phyloP scores from a whole-genome alignment of 2,113 vertebrate genomes.

The Eulemur rufifrons region DNA sequence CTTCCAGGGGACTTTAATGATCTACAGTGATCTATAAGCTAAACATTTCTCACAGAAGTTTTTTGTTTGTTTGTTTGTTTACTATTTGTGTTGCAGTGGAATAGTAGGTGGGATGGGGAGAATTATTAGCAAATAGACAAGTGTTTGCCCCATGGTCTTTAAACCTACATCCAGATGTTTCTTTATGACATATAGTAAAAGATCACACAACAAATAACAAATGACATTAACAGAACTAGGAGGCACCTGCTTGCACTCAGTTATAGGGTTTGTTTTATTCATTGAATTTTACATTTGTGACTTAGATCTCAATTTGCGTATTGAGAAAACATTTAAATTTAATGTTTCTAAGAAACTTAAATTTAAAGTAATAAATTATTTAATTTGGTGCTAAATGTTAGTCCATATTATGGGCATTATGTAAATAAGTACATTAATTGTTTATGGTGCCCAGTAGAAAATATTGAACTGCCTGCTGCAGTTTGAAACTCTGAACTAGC shows the following conservation, averaged over 20 bases:
- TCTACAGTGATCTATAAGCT: too few species aligned
- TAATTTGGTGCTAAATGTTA: not conserved
- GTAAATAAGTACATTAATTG: not conserved
- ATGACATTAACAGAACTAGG: not conserved
- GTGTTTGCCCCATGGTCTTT: not conserved
- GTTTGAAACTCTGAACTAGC: not conserved
- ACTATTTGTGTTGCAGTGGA: not conserved
- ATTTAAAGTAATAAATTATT: not conserved
- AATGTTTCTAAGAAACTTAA: slow-evolving; percentile 4
- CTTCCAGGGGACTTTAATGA: fast-evolving
- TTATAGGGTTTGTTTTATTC: not conserved
- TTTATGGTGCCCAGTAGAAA: not conserved
- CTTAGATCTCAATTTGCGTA: not conserved
- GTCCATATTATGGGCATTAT: not conserved
- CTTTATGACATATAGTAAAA: not conserved
- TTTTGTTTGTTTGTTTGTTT: not conserved
- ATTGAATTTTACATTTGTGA: not conserved
- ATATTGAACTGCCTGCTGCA: not conserved
- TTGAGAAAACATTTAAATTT: not conserved
- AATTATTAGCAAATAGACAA: not conserved
- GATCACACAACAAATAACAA: not conserved
- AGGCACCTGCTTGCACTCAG: not conserved
- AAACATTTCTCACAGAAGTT: not conserved
- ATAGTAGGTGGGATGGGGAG: not conserved
- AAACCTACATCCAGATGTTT: not conserved